These are phyloP conservation scores for Dynastes maya DNA, from an alignment of 2,888 invertebrate genomes.

Conservation along the genomic window DNA sequence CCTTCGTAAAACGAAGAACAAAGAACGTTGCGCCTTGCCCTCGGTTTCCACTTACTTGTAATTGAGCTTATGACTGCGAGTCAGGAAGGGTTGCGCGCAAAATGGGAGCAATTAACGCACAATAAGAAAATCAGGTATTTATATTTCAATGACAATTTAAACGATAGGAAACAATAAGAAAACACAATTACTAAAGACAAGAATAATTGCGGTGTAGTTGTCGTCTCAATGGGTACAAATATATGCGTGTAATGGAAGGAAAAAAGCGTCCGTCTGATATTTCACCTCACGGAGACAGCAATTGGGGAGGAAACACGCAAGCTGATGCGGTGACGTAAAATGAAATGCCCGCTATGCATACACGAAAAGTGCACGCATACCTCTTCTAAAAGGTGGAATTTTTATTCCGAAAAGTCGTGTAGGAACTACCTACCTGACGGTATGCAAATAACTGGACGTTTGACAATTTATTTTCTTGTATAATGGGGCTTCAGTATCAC, in stretches of 20 bases:
- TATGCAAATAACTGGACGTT: slow-evolving; percentile 46
- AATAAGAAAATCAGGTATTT: slow-evolving; percentile 46
- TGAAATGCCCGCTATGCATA: slow-evolving; percentile 62
- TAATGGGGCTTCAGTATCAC: slow-evolving; percentile 18
- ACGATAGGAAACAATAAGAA: slow-evolving; percentile 28
- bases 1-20: slow-evolving; percentile 45
- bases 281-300: slow-evolving; percentile 59
- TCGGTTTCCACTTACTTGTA: slow-evolving; percentile 49
- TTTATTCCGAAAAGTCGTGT: slow-evolving; percentile 38
- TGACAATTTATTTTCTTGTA: slow-evolving; percentile 43
- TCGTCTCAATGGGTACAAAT: slow-evolving; percentile 46
- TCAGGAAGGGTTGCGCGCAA: slow-evolving; percentile 47
- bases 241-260: slow-evolving; percentile 48
- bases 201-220: slow-evolving; percentile 31
- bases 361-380: slow-evolving; percentile 60
- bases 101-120: slow-evolving; percentile 47
- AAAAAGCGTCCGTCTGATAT: slow-evolving; percentile 56
- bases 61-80: slow-evolving; percentile 49
- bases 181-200: slow-evolving; percentile 17
- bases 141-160: slow-evolving; percentile 30
- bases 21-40: slow-evolving; percentile 39
- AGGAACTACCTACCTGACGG: slow-evolving; percentile 46
- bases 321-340: slow-evolving; percentile 60
- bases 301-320: slow-evolving; percentile 58
- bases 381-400: slow-evolving; percentile 51